Base-by-base conservation (phyloP, 2,113 vertebrate species). In the Cygnus buccinator region DNA sequence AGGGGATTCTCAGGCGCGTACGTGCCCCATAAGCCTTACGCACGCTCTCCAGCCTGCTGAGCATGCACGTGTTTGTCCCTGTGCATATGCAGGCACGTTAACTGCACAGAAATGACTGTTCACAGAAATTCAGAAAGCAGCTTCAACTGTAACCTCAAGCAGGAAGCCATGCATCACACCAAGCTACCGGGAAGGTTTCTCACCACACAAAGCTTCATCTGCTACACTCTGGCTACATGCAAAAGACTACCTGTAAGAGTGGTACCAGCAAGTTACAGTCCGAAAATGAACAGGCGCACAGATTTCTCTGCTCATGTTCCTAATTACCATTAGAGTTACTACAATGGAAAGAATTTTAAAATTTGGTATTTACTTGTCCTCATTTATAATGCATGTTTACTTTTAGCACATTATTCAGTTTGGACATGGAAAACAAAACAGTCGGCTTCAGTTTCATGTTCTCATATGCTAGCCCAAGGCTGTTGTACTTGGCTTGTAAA, bases 381-480 rank as follows among this genome's bases (percentile, higher is more conserved):
- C 89, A 87, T 96, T 96, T 96, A 72, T 76, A 93, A 95, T 13
- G 74, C 92, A 12, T 94, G 89, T 96, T 97, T 96, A 87, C 96
- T 96, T 97, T 95, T 89, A 94, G 93, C 91, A 96, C 93, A 82
- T 97, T 96, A 94, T 95, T 96, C 89, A 93, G 91, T 67, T 94
- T 95, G 94, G 93, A 89, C 87, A 41, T 9, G 74, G 89, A 90
- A 97, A 97, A 94, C 95, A 96, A 96, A 96, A 93, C 95, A 96
- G 72, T 89, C 94, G 76, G 90, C 92, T 96, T 91, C 86, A 89
- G 91, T 78, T 94, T 94, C 68, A 57, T 90, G 94, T 95, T 94
- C 93, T 83, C 57, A 3, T 92, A 41, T 23, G 78, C 88, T 90
- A 75, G 90, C 93, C 77, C 84, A 91, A 66, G 84, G 91, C 90